phyloP scores from a whole-genome alignment of 2,113 vertebrate genomes.

The Prochilodus magdalenae region DNA sequence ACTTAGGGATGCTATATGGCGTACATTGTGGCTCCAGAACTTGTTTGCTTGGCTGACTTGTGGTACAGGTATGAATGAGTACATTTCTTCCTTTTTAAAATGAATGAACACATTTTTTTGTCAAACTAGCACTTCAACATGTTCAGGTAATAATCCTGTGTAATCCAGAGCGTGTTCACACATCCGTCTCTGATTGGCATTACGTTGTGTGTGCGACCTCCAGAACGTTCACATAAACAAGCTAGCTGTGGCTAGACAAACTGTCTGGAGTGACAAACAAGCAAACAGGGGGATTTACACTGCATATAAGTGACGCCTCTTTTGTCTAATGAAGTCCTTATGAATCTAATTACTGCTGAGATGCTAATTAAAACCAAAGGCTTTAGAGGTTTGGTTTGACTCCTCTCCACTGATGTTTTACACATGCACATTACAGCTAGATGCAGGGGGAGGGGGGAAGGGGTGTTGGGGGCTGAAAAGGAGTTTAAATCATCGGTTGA shows the following conservation, averaged over 20 bases:
- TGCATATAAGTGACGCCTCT: conserved; percentile 13
- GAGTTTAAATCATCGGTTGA: background rate
- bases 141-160: background rate
- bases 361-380: conserved; percentile 25
- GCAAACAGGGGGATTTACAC: conserved; percentile 33
- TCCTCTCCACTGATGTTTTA: conserved; percentile 17
- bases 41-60: too few species aligned
- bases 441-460: background rate
- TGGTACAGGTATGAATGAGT: too few species aligned
- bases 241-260: conserved; percentile 41
- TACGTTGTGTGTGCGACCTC: background rate
- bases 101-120: too few species aligned
- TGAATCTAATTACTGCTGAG: conserved; percentile 43
- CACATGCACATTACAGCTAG: conserved; percentile 6
- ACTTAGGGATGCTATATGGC: too few species aligned
- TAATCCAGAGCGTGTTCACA: background rate
- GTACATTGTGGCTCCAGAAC: too few species aligned
- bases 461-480: background rate
- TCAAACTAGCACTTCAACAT: too few species aligned
- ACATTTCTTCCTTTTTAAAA: too few species aligned
- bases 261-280: conserved; percentile 37
- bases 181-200: conserved; percentile 3
- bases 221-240: conserved; percentile 27
- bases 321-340: conserved; percentile 46
- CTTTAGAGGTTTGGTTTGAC: conserved; percentile 28